Conservation (phyloP, 2,797 vertebrate species). For the Malurus leucopterus region DNA sequence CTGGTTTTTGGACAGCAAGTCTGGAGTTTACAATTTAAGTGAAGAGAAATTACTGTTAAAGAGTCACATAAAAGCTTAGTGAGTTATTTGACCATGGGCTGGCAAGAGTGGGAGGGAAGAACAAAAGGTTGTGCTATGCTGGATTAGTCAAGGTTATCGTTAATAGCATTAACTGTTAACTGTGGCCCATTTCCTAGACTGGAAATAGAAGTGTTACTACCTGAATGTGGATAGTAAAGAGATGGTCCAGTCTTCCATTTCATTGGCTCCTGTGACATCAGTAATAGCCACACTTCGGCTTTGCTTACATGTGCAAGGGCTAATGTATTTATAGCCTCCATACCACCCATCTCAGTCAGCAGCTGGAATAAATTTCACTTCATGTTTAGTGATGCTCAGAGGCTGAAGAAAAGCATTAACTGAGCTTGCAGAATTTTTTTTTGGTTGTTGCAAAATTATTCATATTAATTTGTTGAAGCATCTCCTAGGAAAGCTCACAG, state of each 20-base stretch:
- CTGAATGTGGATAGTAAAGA: neutral
- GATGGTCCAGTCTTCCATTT: accelerated
- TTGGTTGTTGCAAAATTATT: neutral
- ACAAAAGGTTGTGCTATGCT: accelerated
- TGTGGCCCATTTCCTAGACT: neutral
- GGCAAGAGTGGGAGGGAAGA: neutral
- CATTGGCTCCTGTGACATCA: neutral
- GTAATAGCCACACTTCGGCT: neutral
- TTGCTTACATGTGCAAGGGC: neutral
- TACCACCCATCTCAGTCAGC: neutral
- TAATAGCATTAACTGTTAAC: neutral
- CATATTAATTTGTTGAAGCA: neutral
- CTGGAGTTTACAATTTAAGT: neutral
- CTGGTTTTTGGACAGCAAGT: neutral
- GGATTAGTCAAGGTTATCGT: neutral
- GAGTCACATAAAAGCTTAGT: neutral
- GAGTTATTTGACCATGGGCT: neutral
- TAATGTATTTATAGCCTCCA: neutral
- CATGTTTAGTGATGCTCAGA: neutral
- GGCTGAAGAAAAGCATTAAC: constrained; percentile 34
- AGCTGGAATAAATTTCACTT: neutral
- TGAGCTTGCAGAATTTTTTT: neutral
- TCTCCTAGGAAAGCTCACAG: constrained; percentile 16
- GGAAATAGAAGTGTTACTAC: neutral
- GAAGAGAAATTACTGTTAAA: neutral